phyloP scores from a whole-genome alignment of 2,797 vertebrate genomes.

The Coendou prehensilis region DNA sequence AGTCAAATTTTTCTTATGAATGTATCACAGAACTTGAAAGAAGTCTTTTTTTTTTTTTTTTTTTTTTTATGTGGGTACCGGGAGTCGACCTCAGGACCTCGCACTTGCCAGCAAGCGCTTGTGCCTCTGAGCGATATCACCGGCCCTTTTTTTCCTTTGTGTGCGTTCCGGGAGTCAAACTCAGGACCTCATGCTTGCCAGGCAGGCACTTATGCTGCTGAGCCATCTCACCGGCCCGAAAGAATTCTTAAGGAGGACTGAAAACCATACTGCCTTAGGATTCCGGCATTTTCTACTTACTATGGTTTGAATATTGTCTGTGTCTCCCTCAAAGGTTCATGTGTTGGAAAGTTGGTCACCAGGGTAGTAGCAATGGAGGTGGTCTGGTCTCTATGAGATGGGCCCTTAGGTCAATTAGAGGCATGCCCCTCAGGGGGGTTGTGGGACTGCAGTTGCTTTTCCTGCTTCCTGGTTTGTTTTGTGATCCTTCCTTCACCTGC shows the following conservation, averaged over 20 bases:
- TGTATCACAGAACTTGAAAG: neutral
- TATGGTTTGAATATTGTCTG: neutral
- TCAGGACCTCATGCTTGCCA: too few relatives aligned
- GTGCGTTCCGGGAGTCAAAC: too few relatives aligned
- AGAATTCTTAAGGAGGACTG: neutral
- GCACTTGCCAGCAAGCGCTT: too few relatives aligned
- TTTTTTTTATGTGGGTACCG: too few relatives aligned
- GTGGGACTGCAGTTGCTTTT: neutral
- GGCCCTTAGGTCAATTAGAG: neutral
- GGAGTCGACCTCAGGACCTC: too few relatives aligned
- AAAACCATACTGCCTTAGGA: neutral
- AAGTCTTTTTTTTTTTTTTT: neutral
- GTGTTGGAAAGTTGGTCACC: neutral
- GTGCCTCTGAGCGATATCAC: too few relatives aligned
- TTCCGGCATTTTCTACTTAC: neutral
- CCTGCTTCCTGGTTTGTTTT: neutral
- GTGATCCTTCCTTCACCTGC: too few relatives aligned
- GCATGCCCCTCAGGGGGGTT: neutral
- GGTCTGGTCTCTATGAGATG: neutral
- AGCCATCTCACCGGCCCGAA: too few relatives aligned
- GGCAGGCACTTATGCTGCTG: too few relatives aligned
- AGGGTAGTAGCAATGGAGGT: neutral
- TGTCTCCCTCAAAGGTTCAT: neutral
- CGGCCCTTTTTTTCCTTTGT: too few relatives aligned
- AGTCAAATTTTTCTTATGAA: constrained; percentile 12